These are phyloP conservation scores for Galerucella calmariensis DNA, from an alignment of 2,888 invertebrate species.

Conservation along the genomic window DNA sequence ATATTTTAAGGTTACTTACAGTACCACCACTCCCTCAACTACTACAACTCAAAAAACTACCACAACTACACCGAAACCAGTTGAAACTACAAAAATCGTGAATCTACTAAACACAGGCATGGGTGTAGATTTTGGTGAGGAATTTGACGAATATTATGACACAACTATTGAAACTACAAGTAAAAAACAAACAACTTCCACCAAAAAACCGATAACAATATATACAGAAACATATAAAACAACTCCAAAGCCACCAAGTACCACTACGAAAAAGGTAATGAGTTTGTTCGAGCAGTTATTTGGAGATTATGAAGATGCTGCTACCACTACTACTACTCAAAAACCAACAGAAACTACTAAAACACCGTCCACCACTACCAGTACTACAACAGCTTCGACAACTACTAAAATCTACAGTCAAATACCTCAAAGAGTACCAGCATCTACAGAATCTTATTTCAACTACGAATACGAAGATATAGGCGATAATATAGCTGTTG, in stretches of 20 bases:
- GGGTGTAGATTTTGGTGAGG: slow-evolving; percentile 59
- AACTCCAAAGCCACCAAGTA: slow-evolving; percentile 56
- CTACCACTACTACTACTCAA: slow-evolving; percentile 44
- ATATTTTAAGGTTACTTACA: slow-evolving; percentile 50
- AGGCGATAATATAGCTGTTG: slow-evolving; percentile 56
- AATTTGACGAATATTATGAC: slow-evolving; percentile 56
- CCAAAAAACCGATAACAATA: slow-evolving; percentile 43
- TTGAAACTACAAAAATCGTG: slow-evolving; percentile 53
- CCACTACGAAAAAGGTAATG: slow-evolving; percentile 62
- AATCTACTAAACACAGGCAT: slow-evolving; percentile 59
- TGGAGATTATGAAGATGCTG: slow-evolving; percentile 62
- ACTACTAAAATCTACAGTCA: slow-evolving; percentile 32
- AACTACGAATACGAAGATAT: slow-evolving; percentile 60
- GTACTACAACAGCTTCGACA: slow-evolving; percentile 42
- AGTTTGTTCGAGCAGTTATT: slow-evolving; percentile 64
- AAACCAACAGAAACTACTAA: neutral
- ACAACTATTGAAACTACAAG: slow-evolving; percentile 39
- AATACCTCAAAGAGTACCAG: slow-evolving; percentile 24
- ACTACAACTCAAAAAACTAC: slow-evolving; percentile 50
- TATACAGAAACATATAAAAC: slow-evolving; percentile 49
- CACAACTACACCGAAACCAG: slow-evolving; percentile 49
- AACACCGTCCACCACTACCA: slow-evolving; percentile 33
- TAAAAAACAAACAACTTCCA: slow-evolving; percentile 30
- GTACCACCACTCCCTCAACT: slow-evolving; percentile 43
- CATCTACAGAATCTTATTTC: slow-evolving; percentile 49